Conservation (phyloP, 1,140 invertebrate species). For the Parasteatoda tepidariorum region DNA sequence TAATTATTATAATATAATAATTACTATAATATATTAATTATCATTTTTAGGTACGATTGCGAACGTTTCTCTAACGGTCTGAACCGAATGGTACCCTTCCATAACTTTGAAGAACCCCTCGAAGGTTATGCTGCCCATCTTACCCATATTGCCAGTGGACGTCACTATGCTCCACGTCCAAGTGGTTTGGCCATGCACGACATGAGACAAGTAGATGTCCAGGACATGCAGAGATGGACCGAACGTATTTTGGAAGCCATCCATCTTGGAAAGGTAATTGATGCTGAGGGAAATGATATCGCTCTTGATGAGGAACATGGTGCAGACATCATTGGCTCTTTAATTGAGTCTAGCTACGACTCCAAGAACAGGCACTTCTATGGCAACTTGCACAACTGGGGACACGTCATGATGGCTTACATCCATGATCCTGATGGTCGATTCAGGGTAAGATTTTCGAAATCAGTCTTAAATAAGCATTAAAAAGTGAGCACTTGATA, state of each 20-base stretch:
- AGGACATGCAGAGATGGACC: conserved; percentile 68
- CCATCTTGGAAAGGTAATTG: conserved; percentile 42
- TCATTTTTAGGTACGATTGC: conserved; percentile 54
- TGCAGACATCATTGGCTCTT: conserved; percentile 72
- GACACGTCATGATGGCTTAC: conserved; percentile 73
- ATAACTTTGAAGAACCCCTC: conserved; percentile 58
- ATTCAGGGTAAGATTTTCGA: conserved; percentile 63
- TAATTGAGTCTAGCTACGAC: conserved; percentile 72
- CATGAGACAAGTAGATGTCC: conserved; percentile 66
- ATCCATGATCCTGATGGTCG: conserved; percentile 78
- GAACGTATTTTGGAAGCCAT: conserved; percentile 61
- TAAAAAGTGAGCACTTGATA: not conserved
- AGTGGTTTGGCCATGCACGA: conserved; percentile 70
- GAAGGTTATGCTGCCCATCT: conserved; percentile 75
- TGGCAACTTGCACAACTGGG: conserved; percentile 68
- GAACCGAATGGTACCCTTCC: conserved; percentile 54
- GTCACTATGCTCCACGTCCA: conserved; percentile 74
- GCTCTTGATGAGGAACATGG: conserved; percentile 57
- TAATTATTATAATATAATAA: too few relatives aligned
- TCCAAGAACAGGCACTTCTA: conserved; percentile 70
- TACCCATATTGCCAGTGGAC: conserved; percentile 74
- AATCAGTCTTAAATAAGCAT: not conserved
- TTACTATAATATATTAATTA: too few relatives aligned
- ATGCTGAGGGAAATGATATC: conserved; percentile 46
- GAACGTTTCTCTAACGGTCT: conserved; percentile 51